Base-by-base conservation (phyloP, 2,113 vertebrate species). In the Tetrao urogallus region DNA sequence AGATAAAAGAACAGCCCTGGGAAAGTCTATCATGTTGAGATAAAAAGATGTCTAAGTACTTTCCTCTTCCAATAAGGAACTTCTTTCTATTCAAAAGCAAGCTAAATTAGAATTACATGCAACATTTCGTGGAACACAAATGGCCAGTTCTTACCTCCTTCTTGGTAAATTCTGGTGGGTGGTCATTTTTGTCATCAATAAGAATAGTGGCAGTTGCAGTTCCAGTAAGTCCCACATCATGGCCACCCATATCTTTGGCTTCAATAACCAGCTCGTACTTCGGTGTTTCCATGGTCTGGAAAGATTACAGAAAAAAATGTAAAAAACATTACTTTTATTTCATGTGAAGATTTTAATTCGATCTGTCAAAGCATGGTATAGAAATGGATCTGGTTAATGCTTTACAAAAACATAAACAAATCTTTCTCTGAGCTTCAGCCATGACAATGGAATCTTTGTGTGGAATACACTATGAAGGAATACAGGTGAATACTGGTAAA, bases 101-200 rank as follows among this genome's bases (percentile, higher is more conserved):
- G 25, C 12, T 66, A 50, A 71, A 71, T 64, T 67, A 27, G 4
- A 63, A 60, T 15, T 34, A 2, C 11, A 20, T 19, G 36, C 25
- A 64, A 7, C 3, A 1, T 30, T 86, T 64, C 81, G 25, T 8
- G 13, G 60, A 61, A 58, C 15, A 10, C 38, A 63, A 28, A 50
- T 20, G 8, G 56, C 2, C 45, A 78, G 50, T 4, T 28, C 98
- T 98, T 98, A 99, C 99, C 99, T 99, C 98, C 19, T 99, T 98
- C 96, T 98, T 98, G 58, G 99, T 99, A 96, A 99, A 99, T 95
- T 99, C 99, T 2, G 99, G 99, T 0, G 99, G 98, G 28, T 99
- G 99, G 90, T 99, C 99, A 3, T 99, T 99, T 94, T 99, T 99
- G 97, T 99, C 99, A 13, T 99, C 99, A 24, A 99, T 99, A 43